Base-by-base conservation (phyloP, 2,888 invertebrate genomes). In the Hemaris fuciformis region DNA sequence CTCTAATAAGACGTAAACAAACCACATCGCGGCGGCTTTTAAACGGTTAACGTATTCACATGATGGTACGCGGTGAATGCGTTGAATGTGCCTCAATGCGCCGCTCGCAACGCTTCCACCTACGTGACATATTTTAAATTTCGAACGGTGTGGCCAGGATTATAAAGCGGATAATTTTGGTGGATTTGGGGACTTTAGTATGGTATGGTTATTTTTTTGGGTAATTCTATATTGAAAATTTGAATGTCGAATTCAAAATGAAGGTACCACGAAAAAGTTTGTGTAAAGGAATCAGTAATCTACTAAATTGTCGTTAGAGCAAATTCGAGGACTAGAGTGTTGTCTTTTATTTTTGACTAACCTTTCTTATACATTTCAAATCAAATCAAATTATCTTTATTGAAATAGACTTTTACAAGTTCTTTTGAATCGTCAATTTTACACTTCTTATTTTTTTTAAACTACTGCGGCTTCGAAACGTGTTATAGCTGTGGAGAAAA, bases 71-170 rank as follows among this genome's bases (percentile, higher is more conserved):
- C 67, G 61, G 65, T 60, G 66, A 66, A 70, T 70, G 70, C 72
- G 69, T 66, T 66, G 71, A 72, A 74, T 74, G 72, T 72, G 69
- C 70, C 67, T 74, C 68, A 69, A 71, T 67, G 70, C 69, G 72
- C 69, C 67, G 66, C 67, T 66, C 67, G 64, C 66, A 68, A 53
- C 60, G 60, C 53, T 67, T 68, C 68, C 63, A 61, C 61, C 64
- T 65, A 75, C 74, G 74, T 75, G 74, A 72, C 71, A 71, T 69
- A 68, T 74, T 74, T 74, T 74, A 74, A 72, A 73, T 70, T 74
- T 71, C 67, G 64, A 69, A 70, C 65, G 66, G 62, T 66, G 66
- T 63, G 62, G 63, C 66, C 66, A 62, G 61, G 53, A 53, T 53
- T 53, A 53, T 53, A 53, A 53, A 53, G 53, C 18, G 53, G 53